Evolutionary conservation across 1,140 invertebrate genomes (phyloP).

Genomic region (Epicauta chinensis): DNA sequence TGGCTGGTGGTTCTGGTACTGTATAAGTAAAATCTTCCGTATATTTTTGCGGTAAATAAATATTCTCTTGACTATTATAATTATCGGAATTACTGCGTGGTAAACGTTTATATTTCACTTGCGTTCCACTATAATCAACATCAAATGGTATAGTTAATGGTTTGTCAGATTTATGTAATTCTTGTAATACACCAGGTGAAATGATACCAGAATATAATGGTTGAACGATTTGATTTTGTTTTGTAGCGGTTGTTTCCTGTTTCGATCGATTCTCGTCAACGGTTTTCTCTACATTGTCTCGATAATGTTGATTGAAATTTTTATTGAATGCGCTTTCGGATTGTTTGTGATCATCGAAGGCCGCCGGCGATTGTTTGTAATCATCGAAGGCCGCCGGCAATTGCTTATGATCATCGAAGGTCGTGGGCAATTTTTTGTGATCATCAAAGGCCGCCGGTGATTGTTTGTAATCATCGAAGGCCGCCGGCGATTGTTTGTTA

Average conservation of each 20-base stretch:
- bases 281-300: too few relatives aligned
- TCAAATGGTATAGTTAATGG: conserved; percentile 22
- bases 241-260: neutral
- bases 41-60: conserved; percentile 20
- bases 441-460: conserved; percentile 9
- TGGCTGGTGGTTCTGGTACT: conserved; percentile 15
- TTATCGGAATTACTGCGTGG: conserved; percentile 1
- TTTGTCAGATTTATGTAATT: conserved; percentile 18
- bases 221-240: conserved; percentile 19
- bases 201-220: conserved; percentile 21
- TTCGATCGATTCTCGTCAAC: too few relatives aligned
- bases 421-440: neutral
- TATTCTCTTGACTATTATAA: conserved; percentile 5
- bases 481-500: neutral
- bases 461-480: conserved; percentile 2
- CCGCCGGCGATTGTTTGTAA: neutral
- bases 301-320: conserved; percentile 1
- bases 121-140: conserved; percentile 23
- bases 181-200: conserved; percentile 7
- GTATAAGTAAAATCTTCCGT: conserved; percentile 18
- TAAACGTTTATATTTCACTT: conserved; percentile 12
- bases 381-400: too few relatives aligned
- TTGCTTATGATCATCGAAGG: conserved; percentile 3
- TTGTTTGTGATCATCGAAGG: conserved; percentile 3
- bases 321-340: neutral